Percentiles rank a stretch among this genome's conserved stretches.
Conservation (phyloP, 2,113 vertebrate genomes). For the Coracopsis vasa region DNA sequence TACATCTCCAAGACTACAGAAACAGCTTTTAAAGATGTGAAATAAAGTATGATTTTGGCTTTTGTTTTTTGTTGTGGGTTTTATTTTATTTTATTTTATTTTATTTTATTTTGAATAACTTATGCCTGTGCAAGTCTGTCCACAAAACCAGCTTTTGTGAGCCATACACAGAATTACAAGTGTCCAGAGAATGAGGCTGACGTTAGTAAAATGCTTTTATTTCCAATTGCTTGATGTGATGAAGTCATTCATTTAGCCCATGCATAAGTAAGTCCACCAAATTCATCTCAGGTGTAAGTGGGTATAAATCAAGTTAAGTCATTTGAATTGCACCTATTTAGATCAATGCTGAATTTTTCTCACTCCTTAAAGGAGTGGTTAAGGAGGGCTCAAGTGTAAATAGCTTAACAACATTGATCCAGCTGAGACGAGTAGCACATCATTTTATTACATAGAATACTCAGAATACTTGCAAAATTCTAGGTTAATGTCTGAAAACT, state of each 20-base stretch:
- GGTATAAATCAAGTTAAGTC: background rate
- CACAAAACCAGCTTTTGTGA: background rate
- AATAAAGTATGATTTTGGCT: background rate
- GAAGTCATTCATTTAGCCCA: background rate
- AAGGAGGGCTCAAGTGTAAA: background rate
- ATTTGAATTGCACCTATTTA: background rate
- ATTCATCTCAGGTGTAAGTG: background rate
- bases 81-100: background rate
- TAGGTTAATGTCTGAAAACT: background rate
- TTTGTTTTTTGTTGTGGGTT: background rate
- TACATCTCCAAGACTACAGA: background rate
- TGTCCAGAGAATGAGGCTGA: background rate
- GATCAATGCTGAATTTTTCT: background rate
- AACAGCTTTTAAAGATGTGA: background rate
- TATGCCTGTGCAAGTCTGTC: background rate
- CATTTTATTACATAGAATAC: background rate
- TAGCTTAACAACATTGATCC: background rate
- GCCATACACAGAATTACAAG: background rate
- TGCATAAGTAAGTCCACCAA: background rate
- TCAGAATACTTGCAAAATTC: background rate
- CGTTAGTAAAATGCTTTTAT: background rate
- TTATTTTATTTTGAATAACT: background rate
- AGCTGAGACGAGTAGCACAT: background rate
- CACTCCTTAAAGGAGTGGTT: background rate
- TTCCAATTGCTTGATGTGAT: background rate